These are phyloP conservation scores for Hypsibius dujardini DNA, from an alignment of 1,140 invertebrate species.

Conservation along the genomic window DNA sequence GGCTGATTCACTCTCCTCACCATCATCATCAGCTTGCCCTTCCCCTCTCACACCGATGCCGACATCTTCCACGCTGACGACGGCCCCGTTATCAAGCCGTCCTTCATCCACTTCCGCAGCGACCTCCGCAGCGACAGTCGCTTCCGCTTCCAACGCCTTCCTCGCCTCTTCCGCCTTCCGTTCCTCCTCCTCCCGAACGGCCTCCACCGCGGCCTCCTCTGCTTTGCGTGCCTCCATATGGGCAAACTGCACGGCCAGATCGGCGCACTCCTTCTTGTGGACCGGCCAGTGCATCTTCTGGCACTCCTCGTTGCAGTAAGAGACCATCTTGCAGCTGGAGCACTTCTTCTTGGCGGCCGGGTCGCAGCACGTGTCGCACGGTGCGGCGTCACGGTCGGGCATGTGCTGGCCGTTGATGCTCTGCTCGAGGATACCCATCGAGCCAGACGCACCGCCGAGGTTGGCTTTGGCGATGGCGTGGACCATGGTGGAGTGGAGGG, in stretches of 20 bases:
- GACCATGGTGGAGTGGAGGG: constrained; percentile 43
- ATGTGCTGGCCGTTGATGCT: constrained; percentile 64
- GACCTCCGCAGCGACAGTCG: no score
- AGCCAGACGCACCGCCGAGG: constrained; percentile 39
- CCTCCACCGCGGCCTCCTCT: background rate
- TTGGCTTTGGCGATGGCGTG: constrained; percentile 50
- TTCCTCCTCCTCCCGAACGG: constrained; percentile 20
- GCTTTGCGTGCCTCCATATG: constrained; percentile 38
- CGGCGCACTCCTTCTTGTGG: constrained; percentile 62
- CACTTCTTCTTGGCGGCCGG: constrained; percentile 76
- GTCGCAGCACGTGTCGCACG: constrained; percentile 72
- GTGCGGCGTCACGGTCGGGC: constrained; percentile 45
- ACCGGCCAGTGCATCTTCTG: constrained; percentile 87
- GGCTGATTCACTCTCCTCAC: no score
- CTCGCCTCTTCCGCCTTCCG: constrained; percentile 20
- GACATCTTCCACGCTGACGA: no score
- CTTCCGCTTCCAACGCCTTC: background rate
- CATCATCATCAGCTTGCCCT: no score
- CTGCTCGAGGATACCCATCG: constrained; percentile 52
- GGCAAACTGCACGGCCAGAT: constrained; percentile 26
- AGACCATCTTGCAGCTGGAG: constrained; percentile 76
- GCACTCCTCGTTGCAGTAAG: constrained; percentile 82
- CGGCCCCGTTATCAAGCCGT: no score
- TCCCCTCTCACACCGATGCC: no score
- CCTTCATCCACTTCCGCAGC: no score